Percentiles rank a stretch among this genome's conserved stretches.
phyloP scores from a whole-genome alignment of 2,888 invertebrate genomes.

The Sinelater perroti region DNA sequence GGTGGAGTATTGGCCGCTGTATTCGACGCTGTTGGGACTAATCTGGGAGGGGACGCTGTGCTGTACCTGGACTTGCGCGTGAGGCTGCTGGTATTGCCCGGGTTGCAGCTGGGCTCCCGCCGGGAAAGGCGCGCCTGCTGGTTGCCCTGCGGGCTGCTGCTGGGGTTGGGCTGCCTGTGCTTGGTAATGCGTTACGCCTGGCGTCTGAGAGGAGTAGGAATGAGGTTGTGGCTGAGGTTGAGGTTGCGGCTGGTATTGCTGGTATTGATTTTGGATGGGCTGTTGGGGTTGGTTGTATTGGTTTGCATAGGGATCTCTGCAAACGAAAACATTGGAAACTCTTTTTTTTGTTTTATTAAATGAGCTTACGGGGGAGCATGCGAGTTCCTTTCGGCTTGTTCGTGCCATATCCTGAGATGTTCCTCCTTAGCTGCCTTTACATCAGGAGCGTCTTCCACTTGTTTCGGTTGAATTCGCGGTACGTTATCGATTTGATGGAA shows the following conservation, averaged over 20 bases:
- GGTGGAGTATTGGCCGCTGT: slow-evolving; percentile 40
- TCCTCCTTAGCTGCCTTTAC: slow-evolving; percentile 75
- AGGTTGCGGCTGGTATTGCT: slow-evolving; percentile 34
- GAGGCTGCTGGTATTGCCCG: slow-evolving; percentile 3
- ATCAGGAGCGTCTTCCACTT: slow-evolving; percentile 74
- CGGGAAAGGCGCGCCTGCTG: not conserved
- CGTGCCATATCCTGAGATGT: slow-evolving; percentile 74
- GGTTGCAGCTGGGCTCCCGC: not conserved
- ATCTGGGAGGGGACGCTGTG: slow-evolving; percentile 5
- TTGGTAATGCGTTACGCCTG: slow-evolving; percentile 20
- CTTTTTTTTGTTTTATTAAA: too few relatives aligned
- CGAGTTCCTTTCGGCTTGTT: slow-evolving; percentile 66
- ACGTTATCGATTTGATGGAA: slow-evolving; percentile 82
- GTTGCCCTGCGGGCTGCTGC: not conserved
- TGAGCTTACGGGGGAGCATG: slow-evolving; percentile 55
- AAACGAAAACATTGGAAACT: slow-evolving; percentile 13
- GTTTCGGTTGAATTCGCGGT: slow-evolving; percentile 69
- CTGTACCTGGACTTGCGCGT: not conserved
- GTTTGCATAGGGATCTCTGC: slow-evolving; percentile 34
- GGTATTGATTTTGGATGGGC: slow-evolving; percentile 34
- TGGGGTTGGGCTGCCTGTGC: not conserved
- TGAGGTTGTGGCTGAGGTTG: slow-evolving; percentile 30
- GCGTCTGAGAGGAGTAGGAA: slow-evolving; percentile 15
- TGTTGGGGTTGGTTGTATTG: slow-evolving; percentile 38
- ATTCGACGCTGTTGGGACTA: slow-evolving; percentile 39